Percentiles rank a stretch among this genome's conserved stretches.
These are phyloP conservation scores for Tromatobia lineatoria DNA, from an alignment of 2,888 invertebrate species.

Conservation along the genomic window DNA sequence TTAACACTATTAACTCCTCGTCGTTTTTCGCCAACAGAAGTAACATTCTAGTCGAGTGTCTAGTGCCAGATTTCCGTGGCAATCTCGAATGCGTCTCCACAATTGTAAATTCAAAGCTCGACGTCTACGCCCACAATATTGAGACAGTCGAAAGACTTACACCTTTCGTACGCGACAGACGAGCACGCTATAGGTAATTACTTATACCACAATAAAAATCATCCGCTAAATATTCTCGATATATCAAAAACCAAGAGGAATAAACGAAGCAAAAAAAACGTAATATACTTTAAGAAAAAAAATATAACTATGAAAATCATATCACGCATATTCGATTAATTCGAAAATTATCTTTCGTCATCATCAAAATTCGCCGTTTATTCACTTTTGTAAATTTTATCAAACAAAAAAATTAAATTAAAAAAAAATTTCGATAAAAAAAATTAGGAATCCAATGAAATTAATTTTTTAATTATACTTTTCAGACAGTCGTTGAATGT, in stretches of 20 bases:
- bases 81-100: slow-evolving; percentile 90
- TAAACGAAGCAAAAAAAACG: too few species aligned
- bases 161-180: slow-evolving; percentile 96
- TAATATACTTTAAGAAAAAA: too few species aligned
- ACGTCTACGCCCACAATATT: slow-evolving; percentile 99
- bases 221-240: neutral
- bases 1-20: neutral
- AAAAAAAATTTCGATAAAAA: too few species aligned
- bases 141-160: slow-evolving; percentile 98
- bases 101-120: slow-evolving; percentile 94
- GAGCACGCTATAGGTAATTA: slow-evolving; percentile 92
- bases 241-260: neutral
- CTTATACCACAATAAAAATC: neutral
- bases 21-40: slow-evolving; percentile 87
- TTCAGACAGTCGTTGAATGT: slow-evolving; percentile 94
- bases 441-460: slow-evolving; percentile 20
- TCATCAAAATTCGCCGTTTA: too few species aligned
- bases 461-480: slow-evolving; percentile 56
- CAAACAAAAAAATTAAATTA: neutral
- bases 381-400: too few species aligned
- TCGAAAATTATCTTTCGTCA: too few species aligned
- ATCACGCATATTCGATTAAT: too few species aligned
- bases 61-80: slow-evolving; percentile 98
- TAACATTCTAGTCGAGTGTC: slow-evolving; percentile 96
- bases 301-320: too few species aligned